Evolutionary conservation across 2,888 invertebrate species (phyloP).

Genomic region (Trachelus iudaicus): DNA sequence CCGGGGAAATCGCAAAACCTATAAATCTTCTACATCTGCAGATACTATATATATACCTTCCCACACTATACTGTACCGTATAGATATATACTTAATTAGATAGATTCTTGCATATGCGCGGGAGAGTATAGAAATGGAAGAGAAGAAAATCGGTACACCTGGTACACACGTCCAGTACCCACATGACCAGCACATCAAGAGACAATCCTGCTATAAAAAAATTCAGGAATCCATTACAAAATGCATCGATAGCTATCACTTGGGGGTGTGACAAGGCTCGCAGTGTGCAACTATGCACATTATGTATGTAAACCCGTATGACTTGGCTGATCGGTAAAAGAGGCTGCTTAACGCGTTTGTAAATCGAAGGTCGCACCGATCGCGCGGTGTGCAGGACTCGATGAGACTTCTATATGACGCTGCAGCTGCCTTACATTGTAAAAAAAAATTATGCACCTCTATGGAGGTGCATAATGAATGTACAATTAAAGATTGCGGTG

Average conservation of each 20-base stretch:
- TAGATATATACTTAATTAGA: background rate
- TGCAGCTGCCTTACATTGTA: slow-evolving; percentile 34
- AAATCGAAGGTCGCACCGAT: background rate
- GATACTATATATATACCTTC: background rate
- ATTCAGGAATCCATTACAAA: background rate
- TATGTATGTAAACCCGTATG: background rate
- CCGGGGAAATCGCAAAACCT: background rate
- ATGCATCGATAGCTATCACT: background rate
- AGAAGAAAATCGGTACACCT: background rate
- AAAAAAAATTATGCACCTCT: too few relatives aligned
- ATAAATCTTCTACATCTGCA: background rate
- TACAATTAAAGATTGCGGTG: slow-evolving; percentile 52
- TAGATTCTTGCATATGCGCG: background rate
- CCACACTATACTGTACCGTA: background rate
- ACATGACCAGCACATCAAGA: background rate
- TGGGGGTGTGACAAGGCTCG: background rate
- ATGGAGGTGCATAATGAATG: slow-evolving; percentile 46
- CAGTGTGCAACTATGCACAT: background rate
- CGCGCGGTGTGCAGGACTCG: slow-evolving; percentile 8
- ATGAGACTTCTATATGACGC: slow-evolving; percentile 48
- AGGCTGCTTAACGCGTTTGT: background rate
- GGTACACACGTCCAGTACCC: background rate
- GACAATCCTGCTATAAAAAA: background rate
- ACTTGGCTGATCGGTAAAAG: background rate
- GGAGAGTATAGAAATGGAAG: background rate